phyloP scores from a whole-genome alignment of 92 coral and sea anemone genomes.

The Zoanthus gigantus region DNA sequence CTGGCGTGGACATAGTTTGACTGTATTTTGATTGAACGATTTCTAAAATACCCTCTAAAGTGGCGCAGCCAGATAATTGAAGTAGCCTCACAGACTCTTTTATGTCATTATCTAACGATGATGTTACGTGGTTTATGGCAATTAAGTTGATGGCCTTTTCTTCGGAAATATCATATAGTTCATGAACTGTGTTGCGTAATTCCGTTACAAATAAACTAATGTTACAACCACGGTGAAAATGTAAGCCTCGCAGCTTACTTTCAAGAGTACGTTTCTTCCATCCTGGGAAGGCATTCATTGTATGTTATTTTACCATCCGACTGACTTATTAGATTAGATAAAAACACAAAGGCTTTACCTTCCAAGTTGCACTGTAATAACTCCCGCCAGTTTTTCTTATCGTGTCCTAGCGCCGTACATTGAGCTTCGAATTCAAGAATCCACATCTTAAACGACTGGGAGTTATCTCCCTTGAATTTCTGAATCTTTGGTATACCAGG shows the following conservation, averaged over 20 bases:
- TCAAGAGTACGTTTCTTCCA: conserved; percentile 27
- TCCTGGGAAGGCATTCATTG: conserved; percentile 3
- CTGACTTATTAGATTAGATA: conserved; percentile 18
- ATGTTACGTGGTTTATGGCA: conserved; percentile 52
- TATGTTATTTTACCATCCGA: conserved; percentile 39
- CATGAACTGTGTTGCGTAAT: conserved; percentile 43
- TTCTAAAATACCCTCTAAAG: not conserved
- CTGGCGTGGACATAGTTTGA: not conserved
- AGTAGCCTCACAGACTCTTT: not conserved
- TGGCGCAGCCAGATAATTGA: not conserved
- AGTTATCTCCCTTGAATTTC: conserved; percentile 16
- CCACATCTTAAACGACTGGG: conserved; percentile 47
- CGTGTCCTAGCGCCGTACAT: conserved; percentile 55
- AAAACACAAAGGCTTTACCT: conserved; percentile 33
- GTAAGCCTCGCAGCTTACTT: conserved; percentile 46
- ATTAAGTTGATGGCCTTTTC: conserved; percentile 54
- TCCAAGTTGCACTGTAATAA: conserved; percentile 40
- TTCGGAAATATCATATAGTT: conserved; percentile 37
- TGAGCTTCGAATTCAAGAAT: conserved; percentile 56
- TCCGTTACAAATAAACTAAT: conserved; percentile 39
- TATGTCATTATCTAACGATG: conserved; percentile 10
- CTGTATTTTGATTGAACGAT: not conserved
- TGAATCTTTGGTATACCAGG: not conserved
- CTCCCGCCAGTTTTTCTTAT: conserved; percentile 42
- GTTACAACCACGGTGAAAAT: conserved; percentile 41